Evolutionary conservation across 2,888 invertebrate species (phyloP).

Genomic region (Synanthedon vespiformis): DNA sequence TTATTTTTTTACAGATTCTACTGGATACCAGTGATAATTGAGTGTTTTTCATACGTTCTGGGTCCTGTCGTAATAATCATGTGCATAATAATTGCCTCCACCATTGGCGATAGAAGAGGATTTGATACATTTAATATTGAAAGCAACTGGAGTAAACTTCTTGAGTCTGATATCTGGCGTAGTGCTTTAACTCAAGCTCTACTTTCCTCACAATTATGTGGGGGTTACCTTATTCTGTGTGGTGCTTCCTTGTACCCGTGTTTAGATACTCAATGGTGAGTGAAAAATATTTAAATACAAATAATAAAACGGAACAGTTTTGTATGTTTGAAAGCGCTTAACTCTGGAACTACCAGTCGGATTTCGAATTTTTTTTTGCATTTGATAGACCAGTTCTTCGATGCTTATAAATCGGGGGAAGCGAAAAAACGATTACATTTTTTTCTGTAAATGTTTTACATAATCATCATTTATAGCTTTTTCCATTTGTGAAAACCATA

Average conservation of each 20-base stretch:
- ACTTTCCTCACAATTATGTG: slow-evolving; percentile 40
- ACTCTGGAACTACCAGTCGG: too few species aligned
- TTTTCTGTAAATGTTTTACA: too few species aligned
- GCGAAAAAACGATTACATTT: too few species aligned
- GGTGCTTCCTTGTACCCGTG: slow-evolving; percentile 42
- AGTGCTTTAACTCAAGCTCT: slow-evolving; percentile 40
- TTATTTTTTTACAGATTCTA: slow-evolving; percentile 35
- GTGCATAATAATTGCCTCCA: slow-evolving; percentile 18
- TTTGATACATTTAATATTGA: slow-evolving; percentile 16
- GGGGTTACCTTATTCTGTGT: slow-evolving; percentile 43
- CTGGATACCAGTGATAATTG: slow-evolving; percentile 45
- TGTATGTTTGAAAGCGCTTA: background rate
- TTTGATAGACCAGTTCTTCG: too few species aligned
- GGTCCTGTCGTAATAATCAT: slow-evolving; percentile 28
- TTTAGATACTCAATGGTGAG: slow-evolving; percentile 48
- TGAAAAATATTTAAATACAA: background rate
- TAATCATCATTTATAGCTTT: too few species aligned
- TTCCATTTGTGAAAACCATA: too few species aligned
- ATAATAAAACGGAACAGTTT: too few species aligned
- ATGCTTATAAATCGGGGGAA: too few species aligned
- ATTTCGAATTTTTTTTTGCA: too few species aligned
- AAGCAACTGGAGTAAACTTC: slow-evolving; percentile 28
- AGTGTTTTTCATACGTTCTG: slow-evolving; percentile 34
- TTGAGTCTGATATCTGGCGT: slow-evolving; percentile 40
- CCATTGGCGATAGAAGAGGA: slow-evolving; percentile 20